A percentile compares a stretch with the other conserved stretches of the same genome.
Conservation (phyloP, 2,888 invertebrate species). For the Drosophila anomelani region DNA sequence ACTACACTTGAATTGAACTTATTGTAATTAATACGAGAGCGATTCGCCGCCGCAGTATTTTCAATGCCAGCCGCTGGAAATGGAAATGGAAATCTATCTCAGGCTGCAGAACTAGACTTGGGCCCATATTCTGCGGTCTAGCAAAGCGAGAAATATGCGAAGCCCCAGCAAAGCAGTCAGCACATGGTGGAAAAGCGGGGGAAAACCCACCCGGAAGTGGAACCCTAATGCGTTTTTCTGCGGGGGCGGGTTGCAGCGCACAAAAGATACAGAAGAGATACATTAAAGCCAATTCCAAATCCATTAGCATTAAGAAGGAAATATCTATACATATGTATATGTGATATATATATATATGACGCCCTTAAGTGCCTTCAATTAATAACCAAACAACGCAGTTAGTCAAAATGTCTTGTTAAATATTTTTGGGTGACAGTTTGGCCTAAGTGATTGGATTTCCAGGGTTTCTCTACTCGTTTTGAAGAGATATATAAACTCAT, state of each 20-base stretch:
- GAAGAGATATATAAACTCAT: background rate
- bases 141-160: constrained; percentile 57
- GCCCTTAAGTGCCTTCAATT: constrained; percentile 64
- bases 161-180: constrained; percentile 62
- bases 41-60: constrained; percentile 38
- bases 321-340: background rate
- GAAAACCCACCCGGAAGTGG: constrained; percentile 70
- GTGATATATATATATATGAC: background rate
- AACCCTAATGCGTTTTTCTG: constrained; percentile 57
- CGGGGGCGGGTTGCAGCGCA: constrained; percentile 37
- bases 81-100: constrained; percentile 49
- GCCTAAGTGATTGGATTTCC: constrained; percentile 24
- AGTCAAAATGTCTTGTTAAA: constrained; percentile 36
- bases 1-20: constrained; percentile 67
- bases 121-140: constrained; percentile 63
- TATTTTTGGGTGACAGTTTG: constrained; percentile 45
- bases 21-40: constrained; percentile 72
- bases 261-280: constrained; percentile 55
- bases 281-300: constrained; percentile 58
- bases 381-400: constrained; percentile 57
- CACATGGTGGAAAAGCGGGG: constrained; percentile 37
- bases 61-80: constrained; percentile 51
- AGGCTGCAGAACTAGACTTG: constrained; percentile 41
- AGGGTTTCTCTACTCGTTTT: background rate
- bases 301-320: constrained; percentile 60